Evolutionary conservation across 2,888 invertebrate genomes (phyloP).

Genomic region (Drosophila histrio): DNA sequence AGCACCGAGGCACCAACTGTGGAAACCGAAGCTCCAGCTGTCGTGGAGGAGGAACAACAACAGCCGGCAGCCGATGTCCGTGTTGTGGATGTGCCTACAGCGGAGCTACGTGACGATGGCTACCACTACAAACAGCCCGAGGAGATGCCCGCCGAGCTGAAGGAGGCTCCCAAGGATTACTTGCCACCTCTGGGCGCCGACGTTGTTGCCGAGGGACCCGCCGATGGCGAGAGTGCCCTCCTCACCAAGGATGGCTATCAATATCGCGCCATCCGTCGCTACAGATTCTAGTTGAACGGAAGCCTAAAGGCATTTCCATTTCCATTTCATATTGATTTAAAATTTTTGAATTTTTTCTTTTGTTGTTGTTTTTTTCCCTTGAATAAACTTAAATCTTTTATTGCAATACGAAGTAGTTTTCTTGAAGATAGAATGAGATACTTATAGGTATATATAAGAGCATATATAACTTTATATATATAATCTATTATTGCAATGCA

Average conservation of each 20-base stretch:
- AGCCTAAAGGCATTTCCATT: not conserved
- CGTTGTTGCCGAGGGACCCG: slow-evolving; percentile 58
- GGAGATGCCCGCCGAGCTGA: slow-evolving; percentile 53
- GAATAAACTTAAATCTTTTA: slow-evolving; percentile 10
- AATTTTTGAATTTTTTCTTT: slow-evolving; percentile 37
- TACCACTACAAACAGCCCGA: slow-evolving; percentile 78
- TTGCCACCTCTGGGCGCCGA: slow-evolving; percentile 62
- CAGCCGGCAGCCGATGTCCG: slow-evolving; percentile 39
- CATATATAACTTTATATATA: no score
- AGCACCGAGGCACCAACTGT: slow-evolving; percentile 42
- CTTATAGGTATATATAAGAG: not conserved
- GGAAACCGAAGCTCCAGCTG: slow-evolving; percentile 48
- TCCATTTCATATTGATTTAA: slow-evolving; percentile 4
- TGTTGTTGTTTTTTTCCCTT: slow-evolving; percentile 24
- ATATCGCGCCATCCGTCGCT: slow-evolving; percentile 75
- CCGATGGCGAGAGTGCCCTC: slow-evolving; percentile 57
- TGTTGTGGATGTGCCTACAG: slow-evolving; percentile 65
- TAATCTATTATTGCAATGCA: no score
- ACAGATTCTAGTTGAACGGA: slow-evolving; percentile 52
- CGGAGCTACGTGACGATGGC: slow-evolving; percentile 70
- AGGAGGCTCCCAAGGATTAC: slow-evolving; percentile 56
- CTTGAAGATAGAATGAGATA: not conserved
- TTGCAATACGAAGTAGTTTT: not conserved
- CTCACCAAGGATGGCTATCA: slow-evolving; percentile 78
- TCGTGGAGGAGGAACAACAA: slow-evolving; percentile 17